phyloP scores from a whole-genome alignment of 92 coral and sea anemone genomes.

The Paramuricea clavata region DNA sequence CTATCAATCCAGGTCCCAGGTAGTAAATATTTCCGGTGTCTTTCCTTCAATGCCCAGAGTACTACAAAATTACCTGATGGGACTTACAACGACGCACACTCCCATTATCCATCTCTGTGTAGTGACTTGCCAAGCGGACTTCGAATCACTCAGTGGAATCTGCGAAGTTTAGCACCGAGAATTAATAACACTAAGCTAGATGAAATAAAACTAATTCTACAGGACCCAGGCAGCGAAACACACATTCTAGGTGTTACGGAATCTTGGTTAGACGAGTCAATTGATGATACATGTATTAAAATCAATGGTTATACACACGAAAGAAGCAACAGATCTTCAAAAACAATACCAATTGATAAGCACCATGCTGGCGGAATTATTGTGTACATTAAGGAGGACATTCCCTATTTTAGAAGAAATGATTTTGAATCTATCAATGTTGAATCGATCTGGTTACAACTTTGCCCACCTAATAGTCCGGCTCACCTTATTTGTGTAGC shows the following conservation, averaged over 20 bases:
- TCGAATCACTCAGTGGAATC: slow-evolving; percentile 14
- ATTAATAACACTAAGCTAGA: slow-evolving; percentile 4
- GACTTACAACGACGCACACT: no score
- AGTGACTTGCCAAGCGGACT: slow-evolving; percentile 18
- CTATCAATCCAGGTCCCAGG: no score
- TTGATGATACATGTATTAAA: not conserved
- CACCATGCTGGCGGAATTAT: slow-evolving; percentile 4
- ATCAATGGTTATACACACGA: slow-evolving; percentile 16
- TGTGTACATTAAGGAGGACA: not conserved
- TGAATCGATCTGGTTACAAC: slow-evolving; percentile 28
- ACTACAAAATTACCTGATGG: no score
- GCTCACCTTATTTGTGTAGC: slow-evolving; percentile 18
- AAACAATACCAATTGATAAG: not conserved
- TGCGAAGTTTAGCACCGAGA: slow-evolving; percentile 18
- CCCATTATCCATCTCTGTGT: not conserved
- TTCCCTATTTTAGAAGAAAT: not conserved
- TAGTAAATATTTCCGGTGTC: no score
- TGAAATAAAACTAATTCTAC: slow-evolving; percentile 4
- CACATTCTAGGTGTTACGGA: slow-evolving; percentile 27
- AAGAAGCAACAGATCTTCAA: not conserved
- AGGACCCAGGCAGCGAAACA: not conserved
- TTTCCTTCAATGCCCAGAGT: no score
- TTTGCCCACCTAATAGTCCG: not conserved
- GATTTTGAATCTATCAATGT: slow-evolving; percentile 9
- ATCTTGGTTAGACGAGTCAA: not conserved